These are phyloP conservation scores for Pantherophis alleghaniensis DNA, from an alignment of 2,797 vertebrate species.

Conservation along the genomic window DNA sequence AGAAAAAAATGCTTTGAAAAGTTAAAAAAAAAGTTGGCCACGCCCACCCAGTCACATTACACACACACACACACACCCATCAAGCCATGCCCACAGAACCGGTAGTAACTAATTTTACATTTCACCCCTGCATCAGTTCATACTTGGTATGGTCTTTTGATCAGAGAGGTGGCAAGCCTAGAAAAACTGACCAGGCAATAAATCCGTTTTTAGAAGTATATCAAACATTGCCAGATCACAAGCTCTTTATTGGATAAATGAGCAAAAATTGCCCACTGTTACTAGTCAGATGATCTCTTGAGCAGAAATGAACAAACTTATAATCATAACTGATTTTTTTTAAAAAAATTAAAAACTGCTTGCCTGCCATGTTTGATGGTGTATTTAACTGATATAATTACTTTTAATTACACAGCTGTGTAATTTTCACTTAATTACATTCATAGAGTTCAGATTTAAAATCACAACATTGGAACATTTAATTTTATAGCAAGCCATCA, in stretches of 20 bases:
- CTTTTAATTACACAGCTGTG: constrained; percentile 1
- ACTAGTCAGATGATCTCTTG: not conserved
- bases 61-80: too few relatives aligned
- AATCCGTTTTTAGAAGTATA: not conserved
- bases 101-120: too few relatives aligned
- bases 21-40: too few relatives aligned
- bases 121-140: not conserved
- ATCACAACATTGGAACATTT: constrained; percentile 16
- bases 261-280: not conserved
- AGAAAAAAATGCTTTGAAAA: too few relatives aligned
- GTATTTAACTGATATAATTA: constrained; percentile 24
- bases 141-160: not conserved
- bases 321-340: not conserved
- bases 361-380: constrained; percentile 28
- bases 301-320: not conserved
- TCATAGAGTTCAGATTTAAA: constrained; percentile 13
- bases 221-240: not conserved
- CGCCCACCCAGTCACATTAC: too few relatives aligned
- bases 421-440: constrained; percentile 31
- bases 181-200: not conserved
- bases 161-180: not conserved
- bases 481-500: constrained; percentile 13
- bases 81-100: too few relatives aligned
- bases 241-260: not conserved
- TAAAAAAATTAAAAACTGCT: not conserved